These are phyloP conservation scores for Eurois occulta DNA, from an alignment of 2,888 invertebrate species.

Conservation along the genomic window DNA sequence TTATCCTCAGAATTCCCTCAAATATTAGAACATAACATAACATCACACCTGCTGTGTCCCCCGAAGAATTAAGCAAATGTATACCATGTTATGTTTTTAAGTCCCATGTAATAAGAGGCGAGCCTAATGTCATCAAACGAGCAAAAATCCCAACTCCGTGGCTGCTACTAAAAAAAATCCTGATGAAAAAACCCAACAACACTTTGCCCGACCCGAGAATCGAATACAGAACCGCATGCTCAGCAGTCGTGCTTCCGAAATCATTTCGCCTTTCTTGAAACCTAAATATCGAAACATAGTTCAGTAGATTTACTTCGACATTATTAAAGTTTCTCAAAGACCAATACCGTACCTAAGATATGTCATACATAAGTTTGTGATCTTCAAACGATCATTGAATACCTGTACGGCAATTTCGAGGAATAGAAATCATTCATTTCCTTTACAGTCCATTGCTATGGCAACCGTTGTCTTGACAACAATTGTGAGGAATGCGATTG, in stretches of 20 bases:
- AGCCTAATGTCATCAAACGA: no score
- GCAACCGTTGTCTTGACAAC: slow-evolving; percentile 15
- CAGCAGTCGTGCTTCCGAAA: background rate
- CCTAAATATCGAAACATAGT: background rate
- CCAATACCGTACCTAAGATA: background rate
- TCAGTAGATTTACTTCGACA: background rate
- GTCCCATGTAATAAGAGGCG: no score
- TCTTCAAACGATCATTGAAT: slow-evolving; percentile 1
- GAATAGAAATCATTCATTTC: background rate
- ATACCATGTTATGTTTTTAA: no score
- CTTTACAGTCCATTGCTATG: background rate
- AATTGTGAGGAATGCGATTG: background rate
- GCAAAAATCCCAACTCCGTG: no score
- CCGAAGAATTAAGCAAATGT: no score
- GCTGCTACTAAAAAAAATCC: no score
- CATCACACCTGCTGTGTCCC: no score
- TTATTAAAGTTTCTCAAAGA: background rate
- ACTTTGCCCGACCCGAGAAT: no score
- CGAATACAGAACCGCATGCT: no score
- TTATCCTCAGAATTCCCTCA: no score
- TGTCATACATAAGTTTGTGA: background rate
- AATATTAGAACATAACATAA: no score
- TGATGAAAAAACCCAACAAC: background rate
- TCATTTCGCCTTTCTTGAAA: background rate
- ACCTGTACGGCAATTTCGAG: background rate